These are phyloP conservation scores for Solea senegalensis DNA, from an alignment of 2,113 vertebrate genomes.

Conservation along the genomic window DNA sequence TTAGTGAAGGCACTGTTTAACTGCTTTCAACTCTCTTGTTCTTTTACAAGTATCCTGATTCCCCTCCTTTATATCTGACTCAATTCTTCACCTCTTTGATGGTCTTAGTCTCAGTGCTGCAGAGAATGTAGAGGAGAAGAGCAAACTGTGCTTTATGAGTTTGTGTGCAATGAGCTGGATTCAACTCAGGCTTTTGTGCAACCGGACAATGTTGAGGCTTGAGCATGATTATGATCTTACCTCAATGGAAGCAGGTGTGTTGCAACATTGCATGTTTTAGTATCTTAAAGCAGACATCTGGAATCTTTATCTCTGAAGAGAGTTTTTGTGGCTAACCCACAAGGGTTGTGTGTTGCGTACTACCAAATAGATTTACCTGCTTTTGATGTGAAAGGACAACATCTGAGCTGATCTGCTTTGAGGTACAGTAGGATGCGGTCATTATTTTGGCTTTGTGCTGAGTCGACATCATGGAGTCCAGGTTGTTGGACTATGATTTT, in stretches of 20 bases:
- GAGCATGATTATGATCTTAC: constrained; percentile 33
- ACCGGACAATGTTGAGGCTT: constrained; percentile 28
- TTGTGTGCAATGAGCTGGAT: background rate
- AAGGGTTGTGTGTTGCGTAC: background rate
- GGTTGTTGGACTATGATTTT: too few species aligned
- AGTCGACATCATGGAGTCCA: too few species aligned
- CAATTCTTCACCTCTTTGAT: background rate
- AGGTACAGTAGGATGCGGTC: background rate
- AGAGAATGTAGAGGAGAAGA: background rate
- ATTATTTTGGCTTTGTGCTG: background rate
- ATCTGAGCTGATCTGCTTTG: constrained; percentile 1
- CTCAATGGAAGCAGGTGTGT: background rate
- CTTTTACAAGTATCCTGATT: background rate
- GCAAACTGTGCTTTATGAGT: background rate
- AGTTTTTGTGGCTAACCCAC: background rate
- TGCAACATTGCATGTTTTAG: background rate
- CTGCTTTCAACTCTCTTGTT: constrained; percentile 7
- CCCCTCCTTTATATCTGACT: background rate
- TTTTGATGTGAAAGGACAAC: constrained; percentile 13
- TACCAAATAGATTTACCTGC: background rate
- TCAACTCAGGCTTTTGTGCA: constrained; percentile 16
- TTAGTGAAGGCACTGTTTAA: background rate
- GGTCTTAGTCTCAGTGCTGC: too few species aligned
- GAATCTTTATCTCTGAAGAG: background rate
- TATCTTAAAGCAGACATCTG: constrained; percentile 2